Conservation (phyloP, 23 tunicate genomes). For the Corella eumyota region DNA sequence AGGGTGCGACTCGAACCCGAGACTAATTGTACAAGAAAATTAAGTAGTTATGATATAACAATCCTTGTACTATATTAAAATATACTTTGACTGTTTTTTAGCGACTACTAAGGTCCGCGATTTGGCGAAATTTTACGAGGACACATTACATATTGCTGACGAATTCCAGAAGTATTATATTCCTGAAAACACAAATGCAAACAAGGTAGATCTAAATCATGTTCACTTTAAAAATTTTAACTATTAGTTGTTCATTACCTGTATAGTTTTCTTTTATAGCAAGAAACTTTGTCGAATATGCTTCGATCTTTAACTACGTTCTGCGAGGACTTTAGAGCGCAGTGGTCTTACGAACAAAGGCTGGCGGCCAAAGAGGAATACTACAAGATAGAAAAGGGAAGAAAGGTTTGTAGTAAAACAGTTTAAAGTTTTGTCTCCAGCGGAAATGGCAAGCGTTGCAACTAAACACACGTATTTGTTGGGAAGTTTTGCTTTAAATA, state of each 20-base stretch:
- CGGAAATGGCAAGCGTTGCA: too few relatives aligned
- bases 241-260: background rate
- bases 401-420: slow-evolving; percentile 17
- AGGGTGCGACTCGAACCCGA: too few relatives aligned
- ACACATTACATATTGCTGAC: slow-evolving; percentile 34
- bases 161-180: slow-evolving; percentile 58
- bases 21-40: too few relatives aligned
- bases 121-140: slow-evolving; percentile 36
- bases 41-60: too few relatives aligned
- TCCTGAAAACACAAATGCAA: slow-evolving; percentile 8
- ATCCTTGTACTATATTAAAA: too few relatives aligned
- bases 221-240: too few relatives aligned
- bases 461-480: too few relatives aligned
- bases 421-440: too few relatives aligned
- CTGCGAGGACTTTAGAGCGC: slow-evolving; percentile 33
- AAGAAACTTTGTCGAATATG: slow-evolving; percentile 37
- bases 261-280: slow-evolving; percentile 1
- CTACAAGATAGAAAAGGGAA: slow-evolving; percentile 45
- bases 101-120: slow-evolving; percentile 37
- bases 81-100: too few relatives aligned
- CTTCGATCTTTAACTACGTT: slow-evolving; percentile 33
- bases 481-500: too few relatives aligned
- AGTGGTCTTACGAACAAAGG: slow-evolving; percentile 35
- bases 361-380: slow-evolving; percentile 43
- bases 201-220: slow-evolving; percentile 11